Conservation (phyloP, 2,113 vertebrate species). For the Leptosomus discolor region DNA sequence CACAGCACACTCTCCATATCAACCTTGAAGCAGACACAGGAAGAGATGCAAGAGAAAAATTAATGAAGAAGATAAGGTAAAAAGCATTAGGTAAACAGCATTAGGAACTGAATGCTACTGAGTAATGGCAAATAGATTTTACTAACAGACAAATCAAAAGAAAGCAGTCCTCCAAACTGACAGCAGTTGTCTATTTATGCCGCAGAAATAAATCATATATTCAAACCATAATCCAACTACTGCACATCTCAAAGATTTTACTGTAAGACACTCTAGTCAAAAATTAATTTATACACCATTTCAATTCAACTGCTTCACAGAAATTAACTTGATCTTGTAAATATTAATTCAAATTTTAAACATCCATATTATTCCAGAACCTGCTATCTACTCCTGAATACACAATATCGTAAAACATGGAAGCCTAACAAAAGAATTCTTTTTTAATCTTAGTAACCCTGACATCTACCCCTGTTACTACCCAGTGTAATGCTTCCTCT, state of each 20-base stretch:
- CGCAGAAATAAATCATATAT: neutral
- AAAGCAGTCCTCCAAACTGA: neutral
- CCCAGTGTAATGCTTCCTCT: neutral
- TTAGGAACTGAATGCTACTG: neutral
- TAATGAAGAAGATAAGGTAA: neutral
- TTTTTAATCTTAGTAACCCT: neutral
- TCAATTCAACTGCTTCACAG: neutral
- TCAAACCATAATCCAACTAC: neutral
- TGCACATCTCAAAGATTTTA: neutral
- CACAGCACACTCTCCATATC: neutral
- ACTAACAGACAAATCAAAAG: neutral
- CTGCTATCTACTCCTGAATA: neutral
- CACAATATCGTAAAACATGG: neutral
- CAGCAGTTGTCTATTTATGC: neutral
- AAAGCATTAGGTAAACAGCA: neutral
- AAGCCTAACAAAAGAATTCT: neutral
- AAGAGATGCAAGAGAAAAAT: neutral
- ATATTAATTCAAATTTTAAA: neutral
- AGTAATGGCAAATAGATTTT: neutral
- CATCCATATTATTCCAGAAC: neutral
- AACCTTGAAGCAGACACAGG: neutral
- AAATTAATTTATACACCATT: neutral
- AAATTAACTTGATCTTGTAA: neutral
- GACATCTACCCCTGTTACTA: neutral
- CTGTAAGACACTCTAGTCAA: neutral